Evolutionary conservation across 2,888 invertebrate species (phyloP), one percentile per base, ranked within the genome.

Genomic region (Orthosia incerta): DNA sequence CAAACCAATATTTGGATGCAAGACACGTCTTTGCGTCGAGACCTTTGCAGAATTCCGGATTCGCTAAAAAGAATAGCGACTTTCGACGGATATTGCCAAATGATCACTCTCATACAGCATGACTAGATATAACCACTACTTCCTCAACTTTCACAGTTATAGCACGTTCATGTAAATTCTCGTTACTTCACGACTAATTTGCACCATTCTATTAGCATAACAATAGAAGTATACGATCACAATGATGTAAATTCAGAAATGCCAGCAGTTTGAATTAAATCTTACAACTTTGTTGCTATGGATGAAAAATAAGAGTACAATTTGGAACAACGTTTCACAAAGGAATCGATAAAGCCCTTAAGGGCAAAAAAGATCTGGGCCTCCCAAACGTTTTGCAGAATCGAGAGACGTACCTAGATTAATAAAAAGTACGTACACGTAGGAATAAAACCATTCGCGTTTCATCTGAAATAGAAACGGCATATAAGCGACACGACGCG

Each of bases 101-200:
- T 46, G 7, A 66, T 63, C 48, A 51, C 39, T 56, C 48, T 13
- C 45, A 46, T 20, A 55, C 23, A 39, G 13, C 45, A 48, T 65
- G 53, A 53, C 16, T 31, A 39, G 39, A 57, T 50, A 18, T 64
- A 23, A 56, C 20, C 39, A 51, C n/a, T 18, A 59, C 50, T 82
- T 71, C 65, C 57, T 78, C 23, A 50, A 62, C 65, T 57, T 82
- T 55, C 48, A 63, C 55, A 74, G 50, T 65, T 63, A 26, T 39
- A 55, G 15, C 31, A 74, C 48, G 50, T 53, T 56, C 57, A 74
- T 83, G 80, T 50, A 80, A 74, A 74, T 83, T 74, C 13, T 63
- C 23, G 48, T 64, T 63, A 61, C 56, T 71, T 60, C 46, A 73
- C 53, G 56, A 68, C 51, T 65, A 45, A 65, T 65, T 72, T 68